Percentiles rank a stretch among this genome's conserved stretches.
phyloP scores from a whole-genome alignment of 2,113 vertebrate species.

The Artemisiospiza belli region DNA sequence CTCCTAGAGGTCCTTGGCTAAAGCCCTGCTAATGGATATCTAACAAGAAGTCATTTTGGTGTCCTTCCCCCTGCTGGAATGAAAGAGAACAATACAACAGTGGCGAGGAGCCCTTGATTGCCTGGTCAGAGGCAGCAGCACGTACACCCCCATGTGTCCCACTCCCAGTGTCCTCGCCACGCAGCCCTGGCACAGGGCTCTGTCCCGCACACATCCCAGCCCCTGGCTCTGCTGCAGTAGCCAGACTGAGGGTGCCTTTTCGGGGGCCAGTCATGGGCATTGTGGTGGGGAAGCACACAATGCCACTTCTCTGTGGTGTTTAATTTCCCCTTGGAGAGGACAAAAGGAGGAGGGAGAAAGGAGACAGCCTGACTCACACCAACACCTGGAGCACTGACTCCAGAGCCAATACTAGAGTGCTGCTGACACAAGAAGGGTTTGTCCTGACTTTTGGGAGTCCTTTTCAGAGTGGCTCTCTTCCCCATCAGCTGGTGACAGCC shows the following conservation, averaged over 20 bases:
- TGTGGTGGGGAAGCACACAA: neutral
- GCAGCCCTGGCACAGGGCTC: neutral
- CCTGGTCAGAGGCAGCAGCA: neutral
- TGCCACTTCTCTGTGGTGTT: neutral
- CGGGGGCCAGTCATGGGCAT: neutral
- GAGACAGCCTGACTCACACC: neutral
- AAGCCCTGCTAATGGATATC: neutral
- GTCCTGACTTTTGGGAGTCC: neutral
- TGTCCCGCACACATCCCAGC: slow-evolving; percentile 16
- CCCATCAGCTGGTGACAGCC: slow-evolving; percentile 30
- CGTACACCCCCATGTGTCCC: neutral
- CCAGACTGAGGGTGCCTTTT: neutral
- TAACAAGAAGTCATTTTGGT: slow-evolving; percentile 4
- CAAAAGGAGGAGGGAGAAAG: neutral
- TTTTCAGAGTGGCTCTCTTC: neutral
- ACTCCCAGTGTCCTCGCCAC: neutral
- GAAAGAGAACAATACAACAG: slow-evolving; percentile 1
- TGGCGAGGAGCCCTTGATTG: neutral
- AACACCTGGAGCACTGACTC: neutral
- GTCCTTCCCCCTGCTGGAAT: slow-evolving; percentile 10
- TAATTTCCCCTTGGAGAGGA: neutral
- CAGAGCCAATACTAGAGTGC: neutral
- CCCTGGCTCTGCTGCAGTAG: neutral
- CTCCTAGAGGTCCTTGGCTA: slow-evolving; percentile 36
- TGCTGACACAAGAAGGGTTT: neutral